Evolutionary conservation across 2,888 invertebrate species (phyloP).

Genomic region (Cepaea hortensis): DNA sequence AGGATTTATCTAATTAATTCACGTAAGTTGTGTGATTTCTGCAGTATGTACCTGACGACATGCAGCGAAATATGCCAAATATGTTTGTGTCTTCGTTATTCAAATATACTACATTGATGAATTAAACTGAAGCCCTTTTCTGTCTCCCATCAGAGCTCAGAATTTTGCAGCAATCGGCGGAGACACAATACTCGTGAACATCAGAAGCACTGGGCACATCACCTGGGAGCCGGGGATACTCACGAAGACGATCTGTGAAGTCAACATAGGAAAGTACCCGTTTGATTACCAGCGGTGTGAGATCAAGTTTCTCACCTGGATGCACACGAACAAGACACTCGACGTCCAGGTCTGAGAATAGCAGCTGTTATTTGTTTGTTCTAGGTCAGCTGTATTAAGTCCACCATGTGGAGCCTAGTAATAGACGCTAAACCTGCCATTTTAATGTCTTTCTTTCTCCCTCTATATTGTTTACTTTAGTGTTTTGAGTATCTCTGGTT

Average conservation of each 20-base stretch:
- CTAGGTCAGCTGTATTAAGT: not conserved
- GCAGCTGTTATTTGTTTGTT: not conserved
- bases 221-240: conserved; percentile 64
- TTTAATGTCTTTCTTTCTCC: too few species aligned
- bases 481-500: too few species aligned
- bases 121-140: not conserved
- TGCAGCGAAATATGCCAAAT: too few species aligned
- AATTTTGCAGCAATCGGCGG: conserved; percentile 61
- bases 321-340: conserved; percentile 63
- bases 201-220: conserved; percentile 56
- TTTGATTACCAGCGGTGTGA: conserved; percentile 63
- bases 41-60: too few species aligned
- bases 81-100: too few species aligned
- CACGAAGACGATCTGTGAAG: conserved; percentile 63
- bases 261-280: conserved; percentile 64
- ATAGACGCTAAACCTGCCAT: too few species aligned
- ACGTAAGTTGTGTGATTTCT: too few species aligned
- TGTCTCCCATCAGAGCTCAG: conserved; percentile 55
- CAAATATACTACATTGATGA: not conserved
- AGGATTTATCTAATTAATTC: too few species aligned
- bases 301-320: conserved; percentile 63
- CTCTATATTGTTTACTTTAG: too few species aligned
- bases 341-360: conserved; percentile 50
- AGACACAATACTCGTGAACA: conserved; percentile 58
- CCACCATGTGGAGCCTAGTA: not conserved